These are phyloP conservation scores for Gambusia affinis DNA, from an alignment of 2,113 vertebrate genomes.

Conservation along the genomic window DNA sequence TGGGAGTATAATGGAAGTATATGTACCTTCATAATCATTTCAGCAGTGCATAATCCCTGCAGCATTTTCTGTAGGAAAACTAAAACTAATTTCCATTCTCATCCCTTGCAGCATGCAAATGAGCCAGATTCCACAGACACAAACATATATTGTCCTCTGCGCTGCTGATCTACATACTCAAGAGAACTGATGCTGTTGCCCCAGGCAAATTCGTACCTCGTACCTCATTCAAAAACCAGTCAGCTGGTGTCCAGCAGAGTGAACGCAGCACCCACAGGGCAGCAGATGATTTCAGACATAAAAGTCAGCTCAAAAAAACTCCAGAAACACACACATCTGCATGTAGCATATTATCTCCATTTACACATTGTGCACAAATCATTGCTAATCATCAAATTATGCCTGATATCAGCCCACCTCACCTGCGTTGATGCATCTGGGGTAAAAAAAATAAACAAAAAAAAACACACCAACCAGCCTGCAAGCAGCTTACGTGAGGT, in stretches of 20 bases:
- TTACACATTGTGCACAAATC: conserved; percentile 24
- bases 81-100: conserved; percentile 63
- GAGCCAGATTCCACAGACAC: conserved; percentile 10
- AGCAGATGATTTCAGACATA: conserved; percentile 14
- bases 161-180: conserved; percentile 57
- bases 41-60: conserved; percentile 20
- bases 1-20: background rate
- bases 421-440: conserved; percentile 62
- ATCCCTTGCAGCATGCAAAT: conserved; percentile 52
- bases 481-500: conserved; percentile 26
- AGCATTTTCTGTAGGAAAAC: conserved; percentile 37
- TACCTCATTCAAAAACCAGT: conserved; percentile 61
- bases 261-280: conserved; percentile 9
- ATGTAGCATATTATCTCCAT: conserved; percentile 18
- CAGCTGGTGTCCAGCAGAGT: conserved; percentile 39
- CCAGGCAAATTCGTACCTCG: conserved; percentile 49
- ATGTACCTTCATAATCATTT: conserved; percentile 5
- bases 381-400: conserved; percentile 31
- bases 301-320: conserved; percentile 1
- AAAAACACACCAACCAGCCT: conserved; percentile 38
- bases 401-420: conserved; percentile 42
- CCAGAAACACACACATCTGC: conserved; percentile 12
- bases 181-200: conserved; percentile 32
- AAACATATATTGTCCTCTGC: conserved; percentile 1
- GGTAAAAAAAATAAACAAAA: background rate